phyloP scores from a whole-genome alignment of 2,888 invertebrate genomes.

The Andrena minutula region DNA sequence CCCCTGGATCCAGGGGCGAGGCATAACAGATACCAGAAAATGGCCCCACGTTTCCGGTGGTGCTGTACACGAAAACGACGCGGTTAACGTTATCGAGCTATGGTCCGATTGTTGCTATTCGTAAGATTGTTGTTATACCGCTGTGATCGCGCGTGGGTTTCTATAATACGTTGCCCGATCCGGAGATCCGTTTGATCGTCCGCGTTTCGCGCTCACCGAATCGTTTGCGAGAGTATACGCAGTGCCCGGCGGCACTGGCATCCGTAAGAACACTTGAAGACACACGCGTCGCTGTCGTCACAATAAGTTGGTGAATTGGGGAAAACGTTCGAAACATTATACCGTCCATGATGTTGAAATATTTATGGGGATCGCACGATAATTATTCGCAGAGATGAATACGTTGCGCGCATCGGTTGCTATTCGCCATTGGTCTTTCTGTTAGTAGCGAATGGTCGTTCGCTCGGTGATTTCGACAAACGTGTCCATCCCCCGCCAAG shows the following conservation, averaged over 20 bases:
- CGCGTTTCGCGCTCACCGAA: conserved; percentile 57
- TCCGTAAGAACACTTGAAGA: conserved; percentile 70
- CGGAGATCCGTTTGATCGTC: conserved; percentile 56
- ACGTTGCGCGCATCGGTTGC: conserved; percentile 30
- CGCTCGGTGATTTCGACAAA: conserved; percentile 2
- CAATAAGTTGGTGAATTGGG: conserved; percentile 59
- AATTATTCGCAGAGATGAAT: conserved; percentile 6
- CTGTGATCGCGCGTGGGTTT: conserved; percentile 81
- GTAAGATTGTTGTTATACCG: conserved; percentile 84
- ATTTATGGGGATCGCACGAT: conserved; percentile 53
- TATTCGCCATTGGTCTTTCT: conserved; percentile 2
- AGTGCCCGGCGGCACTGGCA: conserved; percentile 35
- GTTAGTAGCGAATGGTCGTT: not conserved
- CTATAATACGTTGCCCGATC: conserved; percentile 71
- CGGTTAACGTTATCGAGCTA: conserved; percentile 80
- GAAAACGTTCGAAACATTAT: conserved; percentile 70
- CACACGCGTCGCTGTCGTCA: conserved; percentile 43
- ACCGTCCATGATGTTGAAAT: conserved; percentile 72
- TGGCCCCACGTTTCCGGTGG: not conserved
- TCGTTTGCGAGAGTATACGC: conserved; percentile 42
- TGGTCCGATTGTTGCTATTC: conserved; percentile 84
- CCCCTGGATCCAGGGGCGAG: too few relatives aligned
- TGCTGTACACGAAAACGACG: conserved; percentile 52
- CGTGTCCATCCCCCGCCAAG: not conserved
- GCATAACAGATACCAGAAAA: not conserved